Conservation (phyloP, 2,797 vertebrate species). For the Sphenopsis melanotis region DNA sequence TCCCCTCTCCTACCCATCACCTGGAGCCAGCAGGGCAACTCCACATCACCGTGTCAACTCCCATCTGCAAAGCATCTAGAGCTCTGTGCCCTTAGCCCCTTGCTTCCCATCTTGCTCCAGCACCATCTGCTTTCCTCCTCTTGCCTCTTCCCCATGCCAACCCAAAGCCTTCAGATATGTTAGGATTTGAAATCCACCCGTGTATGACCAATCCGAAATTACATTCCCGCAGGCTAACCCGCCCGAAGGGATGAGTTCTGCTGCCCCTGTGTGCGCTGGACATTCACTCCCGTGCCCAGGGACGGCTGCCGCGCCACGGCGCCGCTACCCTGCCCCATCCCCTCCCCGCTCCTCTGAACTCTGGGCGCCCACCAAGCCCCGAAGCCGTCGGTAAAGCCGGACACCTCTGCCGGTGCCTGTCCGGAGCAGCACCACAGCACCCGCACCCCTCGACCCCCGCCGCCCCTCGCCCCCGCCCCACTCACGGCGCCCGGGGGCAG, state of each 20-base stretch:
- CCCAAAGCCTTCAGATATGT: neutral
- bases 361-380: accelerated
- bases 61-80: neutral
- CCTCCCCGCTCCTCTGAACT: neutral
- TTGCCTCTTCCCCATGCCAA: neutral
- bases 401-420: accelerated
- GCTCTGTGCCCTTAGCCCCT: neutral
- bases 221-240: neutral
- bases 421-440: neutral
- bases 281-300: neutral
- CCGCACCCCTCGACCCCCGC: neutral
- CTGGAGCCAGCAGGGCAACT: neutral
- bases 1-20: neutral
- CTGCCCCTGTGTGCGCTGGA: neutral
- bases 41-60: neutral
- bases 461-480: neutral
- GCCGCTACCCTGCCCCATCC: neutral
- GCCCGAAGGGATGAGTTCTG: neutral
- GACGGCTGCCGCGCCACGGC: accelerated
- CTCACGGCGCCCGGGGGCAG: constrained; percentile 27
- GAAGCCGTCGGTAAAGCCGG: accelerated
- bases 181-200: neutral
- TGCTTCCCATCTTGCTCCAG: neutral
- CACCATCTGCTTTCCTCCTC: neutral
- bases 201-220: neutral